Evolutionary conservation across 2,888 invertebrate genomes (phyloP).

Genomic region (Seira musarum): DNA sequence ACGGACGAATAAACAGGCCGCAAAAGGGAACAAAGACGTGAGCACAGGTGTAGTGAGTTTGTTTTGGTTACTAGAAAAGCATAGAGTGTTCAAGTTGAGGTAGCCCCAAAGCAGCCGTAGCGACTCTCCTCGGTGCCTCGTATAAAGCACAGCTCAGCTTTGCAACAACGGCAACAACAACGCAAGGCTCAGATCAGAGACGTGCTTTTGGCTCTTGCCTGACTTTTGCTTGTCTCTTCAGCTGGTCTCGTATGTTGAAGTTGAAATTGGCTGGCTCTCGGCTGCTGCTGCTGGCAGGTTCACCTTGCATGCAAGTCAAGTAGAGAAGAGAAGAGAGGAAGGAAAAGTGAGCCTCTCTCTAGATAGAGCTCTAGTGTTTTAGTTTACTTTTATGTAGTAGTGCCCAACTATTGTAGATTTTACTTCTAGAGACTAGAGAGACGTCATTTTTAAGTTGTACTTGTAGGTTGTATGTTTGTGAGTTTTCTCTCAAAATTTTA

Average conservation of each 20-base stretch:
- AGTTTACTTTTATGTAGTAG: constrained; percentile 35
- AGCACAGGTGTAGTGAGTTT: not conserved
- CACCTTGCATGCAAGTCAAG: not conserved
- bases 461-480: constrained; percentile 53
- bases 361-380: constrained; percentile 49
- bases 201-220: constrained; percentile 49
- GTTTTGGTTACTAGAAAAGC: constrained; percentile 4
- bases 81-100: not conserved
- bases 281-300: not conserved
- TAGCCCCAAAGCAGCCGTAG: constrained; percentile 42
- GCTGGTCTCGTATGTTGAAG: constrained; percentile 18
- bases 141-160: not conserved
- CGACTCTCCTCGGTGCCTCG: constrained; percentile 49
- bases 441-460: constrained; percentile 57
- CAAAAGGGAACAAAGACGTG: too few species aligned
- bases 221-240: constrained; percentile 46
- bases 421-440: constrained; percentile 31
- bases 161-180: constrained; percentile 20
- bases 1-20: too few species aligned
- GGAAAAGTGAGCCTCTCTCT: constrained; percentile 38
- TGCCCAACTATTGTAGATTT: constrained; percentile 24
- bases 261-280: constrained; percentile 47
- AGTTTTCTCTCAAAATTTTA: constrained; percentile 55
- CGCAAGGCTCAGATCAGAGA: constrained; percentile 38
- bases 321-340: constrained; percentile 12